Base-by-base conservation (phyloP, 2,888 invertebrate species). In the Proisotoma minuta region DNA sequence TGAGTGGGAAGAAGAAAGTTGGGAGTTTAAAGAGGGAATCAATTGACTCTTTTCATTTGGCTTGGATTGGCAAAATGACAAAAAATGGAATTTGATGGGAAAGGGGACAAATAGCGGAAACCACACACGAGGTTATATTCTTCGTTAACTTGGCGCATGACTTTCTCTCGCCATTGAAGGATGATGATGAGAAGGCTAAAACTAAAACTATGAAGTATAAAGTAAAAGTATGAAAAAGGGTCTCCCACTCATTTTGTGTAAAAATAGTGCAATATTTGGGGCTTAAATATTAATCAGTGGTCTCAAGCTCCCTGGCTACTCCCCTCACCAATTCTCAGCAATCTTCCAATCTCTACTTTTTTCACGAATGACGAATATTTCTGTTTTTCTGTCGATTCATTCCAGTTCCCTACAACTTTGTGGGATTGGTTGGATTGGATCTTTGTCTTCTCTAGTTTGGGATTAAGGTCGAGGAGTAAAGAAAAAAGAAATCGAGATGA, bases 21-120 rank as follows among this genome's bases (percentile, higher is more conserved):
- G 63, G 57, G 61, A n/a, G n/a, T n/a, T n/a, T n/a, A n/a, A n/a
- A n/a, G n/a, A n/a, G 58, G 66, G 66, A 66, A 69, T 69, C 69
- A 69, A 69, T 69, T 68, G 63, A 62, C 63, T 63, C 62, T 63
- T 68, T 68, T 68, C 68, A 68, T 68, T 68, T 65, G 64, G 65
- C 62, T 68, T 68, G 64, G 65, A 65, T 68, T 68, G 65, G 65
- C 68, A 65, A 68, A 68, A 68, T 68, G 68, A 69, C 69, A 69
- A 69, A 69, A 66, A 66, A 69, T 66, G 63, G 65, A 69, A 64
- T 64, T 69, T 68, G 5, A 43, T 43, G 18, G 18, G 20, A 4
- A 5, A 43, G 43, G 18, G 20, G 43, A 5, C 15, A n/a, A n/a
- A 43, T 5, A 43, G 43, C 15, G 4, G 10, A 43, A n/a, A 43